Evolutionary conservation across 2,113 vertebrate genomes (phyloP), one percentile per base, ranked within the genome.

Genomic region (Aldabrachelys gigantea): DNA sequence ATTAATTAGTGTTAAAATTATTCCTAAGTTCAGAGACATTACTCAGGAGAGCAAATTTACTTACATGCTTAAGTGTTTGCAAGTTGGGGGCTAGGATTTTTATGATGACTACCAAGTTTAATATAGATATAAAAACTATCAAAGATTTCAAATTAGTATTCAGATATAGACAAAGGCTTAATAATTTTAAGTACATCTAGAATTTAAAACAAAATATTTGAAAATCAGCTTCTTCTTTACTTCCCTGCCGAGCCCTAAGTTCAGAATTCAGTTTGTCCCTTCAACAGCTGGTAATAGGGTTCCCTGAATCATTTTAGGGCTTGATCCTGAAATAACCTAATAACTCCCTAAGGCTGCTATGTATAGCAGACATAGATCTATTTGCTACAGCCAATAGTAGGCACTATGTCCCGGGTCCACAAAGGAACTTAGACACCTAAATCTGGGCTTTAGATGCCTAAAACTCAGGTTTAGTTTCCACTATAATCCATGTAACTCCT

Each of bases 171-270:
- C 31, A 54, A 1, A 9, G n/a, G 47, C 38, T 72, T 80, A 86
- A 93, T 79, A 89, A n/a, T 69, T 82, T 90, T 29, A n/a, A 84
- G 13, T 84, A 47, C 3, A n/a, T 57, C 29, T 78, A 57, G 25
- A 50, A 86, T 94, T 94, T 62, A 54, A 90, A 90, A 14, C 6
- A 89, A 89, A 89, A 49, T 56, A 80, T 87, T 79, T 50, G 65
- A 57, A 93, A 85, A 25, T 3, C 87, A 84, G 54, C 89, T 91
- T 3, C 41, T 96, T 89, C 72, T 22, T 49, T 84, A 82, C 38
- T 4, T 1, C 6, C 10, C 47, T 21, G 72, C 16, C 4, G 6
- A 79, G 41, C 8, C 49, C n/a, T 84, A 17, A 35, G 5, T 62
- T 50, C 91, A 85, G 44, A 96, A 91, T 85, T 89, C 3, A 2